Conservation (phyloP, 2,888 invertebrate species). For the Diadegma fenestrale region DNA sequence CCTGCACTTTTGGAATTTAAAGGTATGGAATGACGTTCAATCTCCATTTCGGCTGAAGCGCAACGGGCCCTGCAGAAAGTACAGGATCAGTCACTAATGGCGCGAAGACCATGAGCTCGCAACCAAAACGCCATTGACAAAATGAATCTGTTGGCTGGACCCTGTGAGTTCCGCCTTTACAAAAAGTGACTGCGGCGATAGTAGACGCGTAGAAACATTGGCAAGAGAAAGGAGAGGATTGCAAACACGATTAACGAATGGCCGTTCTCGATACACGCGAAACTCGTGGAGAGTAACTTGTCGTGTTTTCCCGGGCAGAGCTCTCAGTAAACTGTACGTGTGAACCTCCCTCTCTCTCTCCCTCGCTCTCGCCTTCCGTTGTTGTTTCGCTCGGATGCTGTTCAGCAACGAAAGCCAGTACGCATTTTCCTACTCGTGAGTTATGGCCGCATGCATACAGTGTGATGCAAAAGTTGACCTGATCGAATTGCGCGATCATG, state of each 20-base stretch:
- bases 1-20: neutral
- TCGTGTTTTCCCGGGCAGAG: slow-evolving; percentile 62
- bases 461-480: neutral
- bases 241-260: slow-evolving; percentile 67
- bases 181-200: too few species aligned
- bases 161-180: neutral
- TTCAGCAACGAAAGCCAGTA: slow-evolving; percentile 46
- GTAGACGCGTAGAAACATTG: slow-evolving; percentile 35
- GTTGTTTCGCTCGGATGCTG: slow-evolving; percentile 29
- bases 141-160: neutral
- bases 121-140: neutral
- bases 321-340: slow-evolving; percentile 53
- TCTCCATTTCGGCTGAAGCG: slow-evolving; percentile 43
- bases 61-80: neutral
- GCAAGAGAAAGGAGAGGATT: slow-evolving; percentile 56
- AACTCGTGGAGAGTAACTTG: slow-evolving; percentile 67
- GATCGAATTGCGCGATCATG: neutral
- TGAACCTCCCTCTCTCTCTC: slow-evolving; percentile 6
- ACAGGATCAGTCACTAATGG: neutral
- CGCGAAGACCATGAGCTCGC: slow-evolving; percentile 1
- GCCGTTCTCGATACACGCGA: slow-evolving; percentile 53
- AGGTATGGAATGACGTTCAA: slow-evolving; percentile 31
- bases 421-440: slow-evolving; percentile 29
- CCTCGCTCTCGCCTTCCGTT: neutral
- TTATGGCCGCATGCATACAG: slow-evolving; percentile 15